Evolutionary conservation across 2,113 vertebrate species (phyloP).

Genomic region (Dasyornis broadbenti): DNA sequence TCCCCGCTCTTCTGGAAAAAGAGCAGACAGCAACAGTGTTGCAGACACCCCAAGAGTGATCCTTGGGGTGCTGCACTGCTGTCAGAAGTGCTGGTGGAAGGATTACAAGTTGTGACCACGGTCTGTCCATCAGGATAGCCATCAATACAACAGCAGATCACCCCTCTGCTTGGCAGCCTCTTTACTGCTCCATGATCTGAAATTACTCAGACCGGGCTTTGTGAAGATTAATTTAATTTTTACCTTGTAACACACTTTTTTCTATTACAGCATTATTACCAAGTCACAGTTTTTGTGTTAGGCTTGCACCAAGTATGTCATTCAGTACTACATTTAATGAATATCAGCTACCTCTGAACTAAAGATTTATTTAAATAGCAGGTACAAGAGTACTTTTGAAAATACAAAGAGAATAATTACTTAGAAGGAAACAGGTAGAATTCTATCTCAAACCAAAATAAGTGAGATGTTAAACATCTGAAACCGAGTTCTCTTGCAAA

Average conservation of each 20-base stretch:
- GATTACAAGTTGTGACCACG: neutral
- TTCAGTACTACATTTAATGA: neutral
- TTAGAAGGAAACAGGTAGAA: neutral
- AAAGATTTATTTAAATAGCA: neutral
- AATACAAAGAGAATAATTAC: neutral
- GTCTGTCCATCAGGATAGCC: neutral
- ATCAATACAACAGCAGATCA: neutral
- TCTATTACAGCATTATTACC: neutral
- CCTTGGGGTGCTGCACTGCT: neutral
- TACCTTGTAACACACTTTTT: neutral
- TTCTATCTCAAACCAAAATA: neutral
- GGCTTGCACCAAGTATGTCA: neutral
- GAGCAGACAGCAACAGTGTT: neutral
- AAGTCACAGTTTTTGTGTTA: neutral
- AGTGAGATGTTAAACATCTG: neutral
- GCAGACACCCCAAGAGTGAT: neutral
- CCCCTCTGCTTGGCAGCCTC: neutral
- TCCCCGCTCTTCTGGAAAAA: neutral
- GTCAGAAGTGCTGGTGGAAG: neutral
- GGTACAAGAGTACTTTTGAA: neutral
- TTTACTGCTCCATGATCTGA: neutral
- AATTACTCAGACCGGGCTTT: neutral
- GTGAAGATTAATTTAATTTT: neutral
- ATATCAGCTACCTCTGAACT: neutral
- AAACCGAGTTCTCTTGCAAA: neutral